Evolutionary conservation across 2,113 vertebrate species (phyloP).

Genomic region (Thomomys bottae): DNA sequence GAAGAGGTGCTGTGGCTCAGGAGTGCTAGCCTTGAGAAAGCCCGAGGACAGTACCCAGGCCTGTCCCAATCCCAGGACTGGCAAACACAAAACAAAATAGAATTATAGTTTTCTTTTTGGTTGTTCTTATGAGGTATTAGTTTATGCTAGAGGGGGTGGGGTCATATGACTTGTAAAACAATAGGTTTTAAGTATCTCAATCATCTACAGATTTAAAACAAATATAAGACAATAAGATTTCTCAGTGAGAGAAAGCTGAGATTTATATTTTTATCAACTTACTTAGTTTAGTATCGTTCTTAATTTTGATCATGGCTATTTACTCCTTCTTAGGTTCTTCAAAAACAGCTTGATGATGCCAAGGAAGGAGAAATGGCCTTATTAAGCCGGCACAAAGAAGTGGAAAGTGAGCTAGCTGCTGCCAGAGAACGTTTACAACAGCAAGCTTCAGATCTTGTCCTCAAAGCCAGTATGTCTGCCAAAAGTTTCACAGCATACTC

Average conservation of each 20-base stretch:
- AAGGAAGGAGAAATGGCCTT: slow-evolving; percentile 96
- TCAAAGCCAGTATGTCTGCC: slow-evolving; percentile 96
- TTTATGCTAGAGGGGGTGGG: not conserved
- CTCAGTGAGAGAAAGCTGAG: slow-evolving; percentile 2
- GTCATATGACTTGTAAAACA: not conserved
- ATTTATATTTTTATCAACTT: slow-evolving; percentile 5
- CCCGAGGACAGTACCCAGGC: too few species aligned
- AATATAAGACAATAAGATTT: not conserved
- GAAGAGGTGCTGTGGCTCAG: too few species aligned
- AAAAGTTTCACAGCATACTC: slow-evolving; percentile 50
- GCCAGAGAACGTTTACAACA: slow-evolving; percentile 95
- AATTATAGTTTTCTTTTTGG: not conserved
- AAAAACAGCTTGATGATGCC: slow-evolving; percentile 96
- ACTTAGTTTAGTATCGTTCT: slow-evolving; percentile 25
- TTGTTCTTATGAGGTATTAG: not conserved
- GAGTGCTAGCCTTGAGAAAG: too few species aligned
- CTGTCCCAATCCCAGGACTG: too few species aligned
- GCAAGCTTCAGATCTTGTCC: slow-evolving; percentile 96
- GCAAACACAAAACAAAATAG: too few species aligned
- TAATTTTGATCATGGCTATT: slow-evolving; percentile 59
- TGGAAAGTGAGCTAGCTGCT: slow-evolving; percentile 96
- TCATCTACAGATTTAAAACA: slow-evolving; percentile 8
- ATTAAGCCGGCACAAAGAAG: slow-evolving; percentile 96
- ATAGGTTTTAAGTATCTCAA: not conserved
- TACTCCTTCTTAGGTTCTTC: slow-evolving; percentile 90